Percentiles rank a stretch among this genome's conserved stretches.
Evolutionary conservation across 1,140 invertebrate genomes (phyloP).

Genomic region (Diprion similis): DNA sequence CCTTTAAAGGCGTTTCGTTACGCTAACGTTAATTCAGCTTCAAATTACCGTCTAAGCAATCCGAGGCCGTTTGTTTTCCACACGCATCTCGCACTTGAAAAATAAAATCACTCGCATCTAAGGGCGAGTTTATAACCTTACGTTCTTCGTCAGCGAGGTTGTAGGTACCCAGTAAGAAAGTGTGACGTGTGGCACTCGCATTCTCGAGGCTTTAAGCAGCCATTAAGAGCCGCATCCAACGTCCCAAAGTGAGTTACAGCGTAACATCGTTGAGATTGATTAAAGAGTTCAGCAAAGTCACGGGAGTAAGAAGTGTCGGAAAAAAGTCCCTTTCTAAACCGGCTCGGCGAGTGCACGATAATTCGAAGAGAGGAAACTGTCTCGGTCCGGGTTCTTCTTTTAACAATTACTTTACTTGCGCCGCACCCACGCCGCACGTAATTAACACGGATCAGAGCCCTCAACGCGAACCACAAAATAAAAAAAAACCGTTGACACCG

Average conservation of each 20-base stretch:
- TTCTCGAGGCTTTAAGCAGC: too few relatives aligned
- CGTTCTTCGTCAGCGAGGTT: too few relatives aligned
- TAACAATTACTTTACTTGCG: conserved; percentile 4
- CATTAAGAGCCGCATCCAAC: background rate
- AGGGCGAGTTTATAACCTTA: too few relatives aligned
- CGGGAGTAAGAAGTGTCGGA: background rate
- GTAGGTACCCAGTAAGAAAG: too few relatives aligned
- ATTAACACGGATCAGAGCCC: background rate
- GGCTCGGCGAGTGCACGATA: background rate
- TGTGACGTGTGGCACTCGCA: too few relatives aligned
- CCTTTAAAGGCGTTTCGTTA: too few relatives aligned
- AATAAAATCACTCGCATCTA: too few relatives aligned
- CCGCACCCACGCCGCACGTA: background rate
- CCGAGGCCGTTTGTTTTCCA: background rate
- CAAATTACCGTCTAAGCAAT: background rate
- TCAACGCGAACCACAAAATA: background rate
- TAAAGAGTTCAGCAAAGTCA: conserved; percentile 4
- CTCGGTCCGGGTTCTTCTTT: background rate
- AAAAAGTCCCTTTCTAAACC: background rate
- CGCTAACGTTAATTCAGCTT: background rate
- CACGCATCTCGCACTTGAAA: too few relatives aligned
- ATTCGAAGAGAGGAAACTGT: background rate
- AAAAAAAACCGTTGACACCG: background rate
- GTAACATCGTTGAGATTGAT: background rate
- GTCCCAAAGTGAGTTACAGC: background rate